Evolutionary conservation across 2,888 invertebrate species (phyloP).

Genomic region (Plagodis pulveraria): DNA sequence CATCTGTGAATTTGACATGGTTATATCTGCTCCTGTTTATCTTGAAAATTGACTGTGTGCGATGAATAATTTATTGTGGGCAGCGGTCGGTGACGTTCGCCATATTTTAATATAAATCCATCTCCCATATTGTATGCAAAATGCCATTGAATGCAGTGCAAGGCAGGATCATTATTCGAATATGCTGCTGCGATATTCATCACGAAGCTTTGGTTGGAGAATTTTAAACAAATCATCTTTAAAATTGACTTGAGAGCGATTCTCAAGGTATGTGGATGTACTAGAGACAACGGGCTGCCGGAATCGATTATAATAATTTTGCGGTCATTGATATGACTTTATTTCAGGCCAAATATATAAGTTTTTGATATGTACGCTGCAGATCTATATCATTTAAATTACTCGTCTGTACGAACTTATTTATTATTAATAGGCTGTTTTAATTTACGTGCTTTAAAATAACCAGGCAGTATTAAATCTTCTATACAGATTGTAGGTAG

Average conservation of each 20-base stretch:
- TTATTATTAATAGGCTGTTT: too few relatives aligned
- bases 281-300: constrained; percentile 20
- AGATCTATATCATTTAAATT: too few relatives aligned
- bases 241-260: constrained; percentile 53
- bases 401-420: too few relatives aligned
- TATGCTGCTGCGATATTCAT: constrained; percentile 82
- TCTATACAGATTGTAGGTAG: too few relatives aligned
- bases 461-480: too few relatives aligned
- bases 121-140: constrained; percentile 85
- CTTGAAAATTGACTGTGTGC: constrained; percentile 81
- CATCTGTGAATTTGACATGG: constrained; percentile 76
- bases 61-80: constrained; percentile 83
- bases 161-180: constrained; percentile 83
- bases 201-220: constrained; percentile 69
- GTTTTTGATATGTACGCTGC: too few relatives aligned
- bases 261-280: constrained; percentile 12
- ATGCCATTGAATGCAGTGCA: constrained; percentile 83
- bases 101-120: constrained; percentile 85
- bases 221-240: constrained; percentile 85
- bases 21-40: constrained; percentile 65
- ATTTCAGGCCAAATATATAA: too few relatives aligned
- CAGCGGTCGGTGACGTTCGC: constrained; percentile 80
- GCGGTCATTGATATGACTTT: constrained; percentile 9
- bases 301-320: constrained; percentile 28
- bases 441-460: too few relatives aligned